Percentiles rank a stretch among this genome's conserved stretches.
These are phyloP conservation scores for Lasioglossum zephyrum DNA, from an alignment of 2,888 invertebrate species.

Conservation along the genomic window DNA sequence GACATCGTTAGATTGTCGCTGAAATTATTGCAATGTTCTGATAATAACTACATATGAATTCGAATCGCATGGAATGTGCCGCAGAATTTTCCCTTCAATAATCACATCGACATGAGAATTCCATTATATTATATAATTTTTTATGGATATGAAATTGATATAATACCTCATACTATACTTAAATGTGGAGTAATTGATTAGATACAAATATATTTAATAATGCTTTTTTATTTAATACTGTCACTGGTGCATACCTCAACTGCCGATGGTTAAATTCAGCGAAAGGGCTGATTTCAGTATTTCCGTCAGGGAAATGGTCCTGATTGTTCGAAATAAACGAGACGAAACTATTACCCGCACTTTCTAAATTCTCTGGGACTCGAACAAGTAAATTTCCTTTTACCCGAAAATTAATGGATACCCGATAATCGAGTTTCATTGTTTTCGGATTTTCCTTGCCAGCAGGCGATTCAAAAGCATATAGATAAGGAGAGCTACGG, in stretches of 20 bases:
- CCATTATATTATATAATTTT: too few species aligned
- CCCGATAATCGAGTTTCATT: constrained; percentile 2
- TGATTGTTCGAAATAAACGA: not conserved
- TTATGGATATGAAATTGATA: too few species aligned
- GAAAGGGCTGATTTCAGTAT: not conserved
- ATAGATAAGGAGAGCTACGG: not conserved
- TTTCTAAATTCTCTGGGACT: not conserved
- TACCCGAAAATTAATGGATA: constrained; percentile 9
- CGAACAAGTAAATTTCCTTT: not conserved
- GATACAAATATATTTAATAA: too few species aligned
- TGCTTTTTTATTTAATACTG: too few species aligned
- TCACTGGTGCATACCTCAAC: too few species aligned
- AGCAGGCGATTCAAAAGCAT: not conserved
- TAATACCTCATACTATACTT: too few species aligned
- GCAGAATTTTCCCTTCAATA: not conserved
- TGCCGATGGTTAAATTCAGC: not conserved
- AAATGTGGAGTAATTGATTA: too few species aligned
- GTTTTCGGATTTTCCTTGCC: not conserved
- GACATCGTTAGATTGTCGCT: not conserved
- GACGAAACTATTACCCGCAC: not conserved
- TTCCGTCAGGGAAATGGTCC: not conserved
- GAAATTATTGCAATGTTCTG: not conserved
- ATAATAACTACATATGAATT: not conserved
- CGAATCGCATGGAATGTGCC: not conserved
- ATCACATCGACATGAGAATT: not conserved